phyloP scores from a whole-genome alignment of 2,113 vertebrate species.

The Oxygymnocypris stewartii region DNA sequence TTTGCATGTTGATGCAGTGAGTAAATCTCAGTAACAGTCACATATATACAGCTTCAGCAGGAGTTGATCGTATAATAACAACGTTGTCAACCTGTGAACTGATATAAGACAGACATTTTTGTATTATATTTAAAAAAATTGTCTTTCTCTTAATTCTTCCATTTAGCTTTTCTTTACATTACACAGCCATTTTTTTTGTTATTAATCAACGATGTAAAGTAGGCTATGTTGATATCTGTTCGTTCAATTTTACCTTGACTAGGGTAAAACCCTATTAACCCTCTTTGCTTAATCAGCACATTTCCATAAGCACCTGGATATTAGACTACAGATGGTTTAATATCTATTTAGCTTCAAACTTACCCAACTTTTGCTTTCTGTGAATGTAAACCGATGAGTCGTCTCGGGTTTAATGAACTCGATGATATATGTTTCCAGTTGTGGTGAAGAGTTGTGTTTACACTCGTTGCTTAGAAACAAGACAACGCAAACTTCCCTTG shows the following conservation, averaged over 20 bases:
- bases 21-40: not conserved
- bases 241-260: not conserved
- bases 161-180: not conserved
- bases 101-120: not conserved
- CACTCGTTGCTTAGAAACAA: conserved; percentile 68
- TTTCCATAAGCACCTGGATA: not conserved
- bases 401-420: not conserved
- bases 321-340: not conserved
- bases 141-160: not conserved
- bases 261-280: too few species aligned
- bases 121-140: not conserved
- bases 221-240: too few species aligned
- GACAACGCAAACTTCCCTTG: not conserved
- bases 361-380: not conserved
- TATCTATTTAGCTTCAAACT: not conserved
- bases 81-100: not conserved
- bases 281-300: too few species aligned
- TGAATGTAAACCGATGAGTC: not conserved
- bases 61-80: not conserved
- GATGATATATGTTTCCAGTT: not conserved
- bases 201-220: too few species aligned
- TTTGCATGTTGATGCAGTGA: conserved; percentile 49
- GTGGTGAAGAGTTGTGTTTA: conserved; percentile 51
- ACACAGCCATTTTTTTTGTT: not conserved
- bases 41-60: not conserved